Conservation (phyloP, 2,888 invertebrate species). For the Amiota communis region DNA sequence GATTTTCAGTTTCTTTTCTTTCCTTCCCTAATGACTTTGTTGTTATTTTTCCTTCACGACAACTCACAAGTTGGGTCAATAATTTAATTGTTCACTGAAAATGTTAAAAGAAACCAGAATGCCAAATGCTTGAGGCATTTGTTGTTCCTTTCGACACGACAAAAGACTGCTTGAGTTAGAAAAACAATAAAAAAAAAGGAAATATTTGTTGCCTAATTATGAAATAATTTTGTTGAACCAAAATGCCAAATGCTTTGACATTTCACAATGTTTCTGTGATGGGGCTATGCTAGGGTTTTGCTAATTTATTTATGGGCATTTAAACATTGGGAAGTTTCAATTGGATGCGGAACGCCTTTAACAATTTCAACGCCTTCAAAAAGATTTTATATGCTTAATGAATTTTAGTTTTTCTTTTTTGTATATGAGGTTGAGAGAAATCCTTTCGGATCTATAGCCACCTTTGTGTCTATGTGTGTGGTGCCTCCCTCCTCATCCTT, state of each 20-base stretch:
- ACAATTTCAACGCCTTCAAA: too few species aligned
- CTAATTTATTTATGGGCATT: conserved; percentile 59
- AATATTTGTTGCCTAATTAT: conserved; percentile 48
- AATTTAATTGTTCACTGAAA: conserved; percentile 14
- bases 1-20: too few species aligned
- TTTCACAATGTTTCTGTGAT: neutral
- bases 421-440: too few species aligned
- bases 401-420: too few species aligned
- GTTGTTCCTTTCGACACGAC: neutral
- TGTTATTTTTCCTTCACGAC: neutral
- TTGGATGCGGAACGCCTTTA: too few species aligned
- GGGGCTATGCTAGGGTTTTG: conserved; percentile 9
- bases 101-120: neutral
- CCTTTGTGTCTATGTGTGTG: too few species aligned
- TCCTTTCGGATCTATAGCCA: too few species aligned
- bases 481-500: too few species aligned
- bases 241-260: neutral
- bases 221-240: conserved; percentile 51
- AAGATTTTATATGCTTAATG: too few species aligned
- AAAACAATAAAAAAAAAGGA: neutral
- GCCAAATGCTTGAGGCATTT: neutral
- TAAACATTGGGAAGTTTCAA: too few species aligned
- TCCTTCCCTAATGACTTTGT: neutral
- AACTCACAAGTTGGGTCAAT: neutral
- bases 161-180: neutral